Conservation (phyloP, 2,888 invertebrate genomes). For the Notocelia uddmanniana region DNA sequence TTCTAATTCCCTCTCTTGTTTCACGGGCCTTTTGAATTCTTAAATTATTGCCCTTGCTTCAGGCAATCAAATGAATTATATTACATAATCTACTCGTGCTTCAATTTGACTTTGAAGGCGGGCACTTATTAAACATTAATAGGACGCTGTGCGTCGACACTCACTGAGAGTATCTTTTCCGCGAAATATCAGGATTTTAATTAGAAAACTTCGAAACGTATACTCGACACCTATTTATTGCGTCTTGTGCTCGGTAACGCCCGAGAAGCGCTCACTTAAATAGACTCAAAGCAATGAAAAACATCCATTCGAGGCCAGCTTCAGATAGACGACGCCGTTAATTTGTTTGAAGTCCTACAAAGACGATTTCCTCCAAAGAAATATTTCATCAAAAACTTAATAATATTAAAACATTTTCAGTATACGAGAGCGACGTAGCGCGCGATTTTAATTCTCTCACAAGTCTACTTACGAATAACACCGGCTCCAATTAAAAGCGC, state of each 20-base stretch:
- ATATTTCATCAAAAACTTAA: constrained; percentile 76
- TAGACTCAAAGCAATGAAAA: constrained; percentile 60
- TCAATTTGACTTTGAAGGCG: constrained; percentile 41
- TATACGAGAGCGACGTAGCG: constrained; percentile 77
- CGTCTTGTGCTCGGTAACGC: constrained; percentile 27
- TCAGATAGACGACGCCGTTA: constrained; percentile 60
- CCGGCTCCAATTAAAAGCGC: constrained; percentile 81
- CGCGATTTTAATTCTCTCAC: constrained; percentile 83
- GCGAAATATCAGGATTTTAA: constrained; percentile 25
- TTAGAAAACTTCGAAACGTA: constrained; percentile 22
- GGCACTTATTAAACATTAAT: constrained; percentile 37
- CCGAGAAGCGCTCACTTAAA: constrained; percentile 47
- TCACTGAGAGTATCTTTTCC: neutral
- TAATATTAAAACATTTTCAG: constrained; percentile 75
- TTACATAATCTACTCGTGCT: constrained; percentile 44
- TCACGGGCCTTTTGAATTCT: constrained; percentile 83
- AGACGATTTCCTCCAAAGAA: constrained; percentile 72
- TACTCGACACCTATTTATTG: constrained; percentile 38
- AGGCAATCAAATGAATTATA: constrained; percentile 72
- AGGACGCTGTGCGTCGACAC: constrained; percentile 28
- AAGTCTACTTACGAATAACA: constrained; percentile 82
- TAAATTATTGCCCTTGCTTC: constrained; percentile 78
- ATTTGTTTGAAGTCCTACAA: constrained; percentile 77
- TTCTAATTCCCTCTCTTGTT: constrained; percentile 85
- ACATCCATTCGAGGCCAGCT: constrained; percentile 61